phyloP scores from a whole-genome alignment of 2,797 vertebrate genomes.

The Zenarchopterus dispar region DNA sequence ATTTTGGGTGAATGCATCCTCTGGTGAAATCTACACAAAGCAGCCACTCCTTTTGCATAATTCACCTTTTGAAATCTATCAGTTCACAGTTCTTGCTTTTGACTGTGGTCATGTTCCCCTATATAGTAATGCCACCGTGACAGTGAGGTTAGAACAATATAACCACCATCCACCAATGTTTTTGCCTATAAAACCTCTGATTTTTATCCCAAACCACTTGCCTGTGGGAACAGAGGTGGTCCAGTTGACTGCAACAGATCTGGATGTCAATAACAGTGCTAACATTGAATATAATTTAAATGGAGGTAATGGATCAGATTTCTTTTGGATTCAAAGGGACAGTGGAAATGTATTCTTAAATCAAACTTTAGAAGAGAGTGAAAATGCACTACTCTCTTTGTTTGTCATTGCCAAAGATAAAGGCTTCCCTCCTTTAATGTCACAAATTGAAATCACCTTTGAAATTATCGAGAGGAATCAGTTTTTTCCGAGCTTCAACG shows the following conservation, averaged over 20 bases:
- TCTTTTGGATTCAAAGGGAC: conserved; percentile 72
- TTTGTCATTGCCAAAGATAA: conserved; percentile 72
- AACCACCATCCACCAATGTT: conserved; percentile 80
- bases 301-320: conserved; percentile 78
- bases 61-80: conserved; percentile 55
- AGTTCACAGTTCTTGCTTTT: conserved; percentile 71
- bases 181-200: conserved; percentile 58
- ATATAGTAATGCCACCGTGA: conserved; percentile 62
- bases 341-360: conserved; percentile 72
- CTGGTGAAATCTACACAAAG: conserved; percentile 78
- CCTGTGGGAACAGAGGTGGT: conserved; percentile 70
- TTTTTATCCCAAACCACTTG: conserved; percentile 72
- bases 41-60: conserved; percentile 60
- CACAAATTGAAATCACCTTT: conserved; percentile 71
- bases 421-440: conserved; percentile 71
- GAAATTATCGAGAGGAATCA: conserved; percentile 75
- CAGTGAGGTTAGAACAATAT: conserved; percentile 68
- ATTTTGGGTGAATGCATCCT: conserved; percentile 77
- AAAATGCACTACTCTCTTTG: conserved; percentile 62
- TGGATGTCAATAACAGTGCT: conserved; percentile 60
- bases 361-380: conserved; percentile 53
- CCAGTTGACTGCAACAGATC: conserved; percentile 75
- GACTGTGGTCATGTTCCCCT: conserved; percentile 71
- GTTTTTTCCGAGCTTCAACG: conserved; percentile 74
- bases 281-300: conserved; percentile 67